Percentiles rank a stretch among this genome's conserved stretches.
phyloP scores from a whole-genome alignment of 1,140 invertebrate genomes.

The Drosophila serrata region DNA sequence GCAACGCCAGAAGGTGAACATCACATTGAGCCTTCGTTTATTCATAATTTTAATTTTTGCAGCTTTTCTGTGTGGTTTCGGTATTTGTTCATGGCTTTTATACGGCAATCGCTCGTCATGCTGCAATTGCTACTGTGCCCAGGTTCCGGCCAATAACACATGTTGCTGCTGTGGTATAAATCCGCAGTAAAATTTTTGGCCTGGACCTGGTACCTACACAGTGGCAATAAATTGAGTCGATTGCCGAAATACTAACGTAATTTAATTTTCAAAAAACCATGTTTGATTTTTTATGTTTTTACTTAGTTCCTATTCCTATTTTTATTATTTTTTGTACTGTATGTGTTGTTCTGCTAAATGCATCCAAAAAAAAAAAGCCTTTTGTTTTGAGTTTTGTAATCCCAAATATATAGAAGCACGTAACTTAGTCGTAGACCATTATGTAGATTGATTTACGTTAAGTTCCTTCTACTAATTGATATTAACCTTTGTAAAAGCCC shows the following conservation, averaged over 20 bases:
- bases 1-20: constrained; percentile 84
- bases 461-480: constrained; percentile 50
- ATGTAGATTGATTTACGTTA: constrained; percentile 41
- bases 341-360: constrained; percentile 48
- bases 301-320: constrained; percentile 45
- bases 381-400: constrained; percentile 48
- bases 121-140: constrained; percentile 63
- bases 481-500: constrained; percentile 56
- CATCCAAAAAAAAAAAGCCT: constrained; percentile 53
- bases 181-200: constrained; percentile 41
- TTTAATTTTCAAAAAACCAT: constrained; percentile 20
- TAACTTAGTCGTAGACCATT: constrained; percentile 38
- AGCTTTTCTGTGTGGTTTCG: constrained; percentile 85
- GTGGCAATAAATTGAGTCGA: constrained; percentile 15
- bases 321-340: constrained; percentile 50
- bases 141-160: constrained; percentile 29
- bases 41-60: constrained; percentile 83
- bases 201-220: constrained; percentile 31
- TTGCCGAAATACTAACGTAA: constrained; percentile 54
- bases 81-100: constrained; percentile 85
- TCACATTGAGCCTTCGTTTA: constrained; percentile 84
- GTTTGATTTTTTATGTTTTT: constrained; percentile 44
- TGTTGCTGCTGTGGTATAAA: constrained; percentile 37
- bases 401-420: constrained; percentile 11
- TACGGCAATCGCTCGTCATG: constrained; percentile 54